Evolutionary conservation across 2,797 vertebrate species (phyloP).

Genomic region (Chanos chanos): DNA sequence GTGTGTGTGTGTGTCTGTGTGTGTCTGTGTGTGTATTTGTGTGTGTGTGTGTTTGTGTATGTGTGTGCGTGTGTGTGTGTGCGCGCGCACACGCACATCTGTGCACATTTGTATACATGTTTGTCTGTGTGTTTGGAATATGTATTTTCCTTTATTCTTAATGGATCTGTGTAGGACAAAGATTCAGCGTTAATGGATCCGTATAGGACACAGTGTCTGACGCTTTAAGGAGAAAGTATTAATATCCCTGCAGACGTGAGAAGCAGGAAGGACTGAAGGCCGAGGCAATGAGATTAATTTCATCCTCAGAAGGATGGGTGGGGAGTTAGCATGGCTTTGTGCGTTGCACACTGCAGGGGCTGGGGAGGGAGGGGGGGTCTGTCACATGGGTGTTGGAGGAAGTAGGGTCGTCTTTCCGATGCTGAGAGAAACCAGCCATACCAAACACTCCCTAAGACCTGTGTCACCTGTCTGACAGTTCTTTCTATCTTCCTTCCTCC

Average conservation of each 20-base stretch:
- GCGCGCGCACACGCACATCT: too few relatives aligned
- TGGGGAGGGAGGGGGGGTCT: neutral
- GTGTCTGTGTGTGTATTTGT: neutral
- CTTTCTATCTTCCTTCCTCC: slow-evolving; percentile 2
- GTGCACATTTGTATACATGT: neutral
- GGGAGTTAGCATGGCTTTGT: slow-evolving; percentile 19
- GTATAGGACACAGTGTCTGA: neutral
- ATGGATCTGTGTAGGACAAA: too few relatives aligned
- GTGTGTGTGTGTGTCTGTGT: neutral
- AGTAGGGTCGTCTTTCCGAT: neutral
- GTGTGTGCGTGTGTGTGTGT: too few relatives aligned
- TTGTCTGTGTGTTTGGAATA: too few relatives aligned
- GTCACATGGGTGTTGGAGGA: too few relatives aligned
- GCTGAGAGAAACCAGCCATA: neutral
- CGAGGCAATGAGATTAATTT: slow-evolving; percentile 72
- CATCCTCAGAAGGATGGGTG: slow-evolving; percentile 55
- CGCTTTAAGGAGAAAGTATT: slow-evolving; percentile 21
- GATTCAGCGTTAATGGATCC: too few relatives aligned
- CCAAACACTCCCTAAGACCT: neutral
- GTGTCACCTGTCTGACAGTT: slow-evolving; percentile 5
- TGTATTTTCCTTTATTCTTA: too few relatives aligned
- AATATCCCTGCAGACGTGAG: slow-evolving; percentile 55
- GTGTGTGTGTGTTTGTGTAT: too few relatives aligned
- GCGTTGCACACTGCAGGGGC: slow-evolving; percentile 12
- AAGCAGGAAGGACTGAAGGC: slow-evolving; percentile 62